Conservation (phyloP, 2,113 vertebrate species). For the Opisthocomus hoazin region DNA sequence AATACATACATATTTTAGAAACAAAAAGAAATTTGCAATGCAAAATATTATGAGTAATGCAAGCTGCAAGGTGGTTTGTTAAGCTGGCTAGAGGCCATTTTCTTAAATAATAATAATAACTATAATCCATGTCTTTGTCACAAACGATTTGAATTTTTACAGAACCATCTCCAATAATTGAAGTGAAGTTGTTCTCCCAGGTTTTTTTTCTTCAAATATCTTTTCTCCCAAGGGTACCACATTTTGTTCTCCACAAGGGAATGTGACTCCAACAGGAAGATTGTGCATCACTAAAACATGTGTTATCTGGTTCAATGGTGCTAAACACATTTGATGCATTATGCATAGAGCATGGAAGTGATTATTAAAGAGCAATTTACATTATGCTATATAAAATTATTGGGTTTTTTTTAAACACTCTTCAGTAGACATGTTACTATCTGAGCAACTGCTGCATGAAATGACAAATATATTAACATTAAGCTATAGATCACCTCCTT, state of each 20-base stretch:
- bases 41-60: slow-evolving; percentile 45
- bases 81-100: slow-evolving; percentile 29
- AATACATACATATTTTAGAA: slow-evolving; percentile 54
- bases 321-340: slow-evolving; percentile 56
- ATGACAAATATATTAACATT: slow-evolving; percentile 54
- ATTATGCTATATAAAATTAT: slow-evolving; percentile 25
- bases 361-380: slow-evolving; percentile 67
- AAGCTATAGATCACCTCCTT: slow-evolving; percentile 41
- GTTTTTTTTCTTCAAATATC: slow-evolving; percentile 44
- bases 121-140: neutral
- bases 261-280: slow-evolving; percentile 45
- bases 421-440: slow-evolving; percentile 17
- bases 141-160: slow-evolving; percentile 8
- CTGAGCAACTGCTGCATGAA: slow-evolving; percentile 32
- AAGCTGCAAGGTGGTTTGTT: slow-evolving; percentile 30
- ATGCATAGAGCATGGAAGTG: neutral
- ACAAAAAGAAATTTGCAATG: slow-evolving; percentile 11
- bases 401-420: neutral
- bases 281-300: slow-evolving; percentile 42
- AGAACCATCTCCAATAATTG: neutral
- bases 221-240: slow-evolving; percentile 35
- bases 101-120: neutral
- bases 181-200: neutral
- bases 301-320: slow-evolving; percentile 35
- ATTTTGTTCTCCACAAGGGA: slow-evolving; percentile 50